phyloP scores from a whole-genome alignment of 2,113 vertebrate species.

The Centropus bengalensis region DNA sequence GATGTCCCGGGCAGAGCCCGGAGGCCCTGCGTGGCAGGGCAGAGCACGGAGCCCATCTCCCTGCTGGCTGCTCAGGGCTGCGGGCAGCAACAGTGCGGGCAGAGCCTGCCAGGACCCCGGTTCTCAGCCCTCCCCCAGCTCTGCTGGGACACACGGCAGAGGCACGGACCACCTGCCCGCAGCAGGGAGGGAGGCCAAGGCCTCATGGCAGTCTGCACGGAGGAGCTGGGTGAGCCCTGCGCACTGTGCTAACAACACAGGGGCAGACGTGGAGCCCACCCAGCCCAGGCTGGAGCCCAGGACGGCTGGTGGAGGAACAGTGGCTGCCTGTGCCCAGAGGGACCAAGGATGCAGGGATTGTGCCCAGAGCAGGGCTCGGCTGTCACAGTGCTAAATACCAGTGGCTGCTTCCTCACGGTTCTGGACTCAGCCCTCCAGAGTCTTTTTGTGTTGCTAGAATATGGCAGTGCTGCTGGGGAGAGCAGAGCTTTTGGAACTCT shows the following conservation, averaged over 20 bases:
- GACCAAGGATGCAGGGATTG: background rate
- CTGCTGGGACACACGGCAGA: background rate
- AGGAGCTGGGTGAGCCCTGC: background rate
- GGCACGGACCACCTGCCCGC: background rate
- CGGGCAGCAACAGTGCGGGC: background rate
- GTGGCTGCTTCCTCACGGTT: background rate
- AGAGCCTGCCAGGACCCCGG: background rate
- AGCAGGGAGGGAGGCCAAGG: background rate
- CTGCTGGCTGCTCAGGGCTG: background rate
- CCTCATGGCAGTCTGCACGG: background rate
- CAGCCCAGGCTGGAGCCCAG: fast-evolving
- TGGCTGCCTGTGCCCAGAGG: background rate
- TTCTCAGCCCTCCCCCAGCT: background rate
- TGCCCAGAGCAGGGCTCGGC: background rate
- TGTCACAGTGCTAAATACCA: background rate
- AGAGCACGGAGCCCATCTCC: background rate
- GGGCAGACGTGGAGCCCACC: background rate
- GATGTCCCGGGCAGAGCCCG: background rate
- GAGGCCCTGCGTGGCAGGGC: background rate
- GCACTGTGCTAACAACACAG: fast-evolving
- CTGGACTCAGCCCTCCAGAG: background rate
- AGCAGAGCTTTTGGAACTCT: background rate
- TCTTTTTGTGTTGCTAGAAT: background rate
- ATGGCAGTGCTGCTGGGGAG: fast-evolving
- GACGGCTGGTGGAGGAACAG: background rate